Conservation (phyloP, 2,888 invertebrate species). For the Reticulitermes lucifugus region DNA sequence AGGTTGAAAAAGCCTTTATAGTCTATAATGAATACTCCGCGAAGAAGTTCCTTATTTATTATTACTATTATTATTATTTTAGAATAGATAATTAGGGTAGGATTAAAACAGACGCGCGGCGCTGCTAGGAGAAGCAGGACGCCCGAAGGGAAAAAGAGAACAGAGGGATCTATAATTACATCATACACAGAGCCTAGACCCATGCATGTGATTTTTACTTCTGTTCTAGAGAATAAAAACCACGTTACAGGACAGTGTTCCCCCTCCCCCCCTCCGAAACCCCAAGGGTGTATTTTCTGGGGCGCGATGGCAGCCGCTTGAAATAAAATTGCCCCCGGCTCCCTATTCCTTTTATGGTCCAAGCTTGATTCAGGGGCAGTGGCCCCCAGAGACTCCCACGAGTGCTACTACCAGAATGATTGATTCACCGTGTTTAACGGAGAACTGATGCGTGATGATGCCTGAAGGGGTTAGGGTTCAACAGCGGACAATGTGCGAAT, state of each 20-base stretch:
- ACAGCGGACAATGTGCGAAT: neutral
- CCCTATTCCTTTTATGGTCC: slow-evolving; percentile 11
- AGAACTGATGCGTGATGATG: neutral
- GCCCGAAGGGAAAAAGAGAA: neutral
- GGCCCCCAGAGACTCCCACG: neutral
- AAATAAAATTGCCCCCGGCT: neutral
- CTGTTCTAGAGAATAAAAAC: neutral
- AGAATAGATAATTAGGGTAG: neutral
- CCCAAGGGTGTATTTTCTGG: slow-evolving; percentile 20
- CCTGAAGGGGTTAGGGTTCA: neutral
- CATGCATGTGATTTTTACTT: neutral
- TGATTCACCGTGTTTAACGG: slow-evolving; percentile 7
- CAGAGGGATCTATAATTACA: slow-evolving; percentile 2
- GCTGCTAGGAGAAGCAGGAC: neutral
- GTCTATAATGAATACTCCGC: neutral
- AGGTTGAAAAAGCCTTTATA: slow-evolving; percentile 10
- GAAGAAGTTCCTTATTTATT: neutral
- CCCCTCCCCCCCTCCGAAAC: neutral
- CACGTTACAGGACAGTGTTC: neutral
- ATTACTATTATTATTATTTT: no score
- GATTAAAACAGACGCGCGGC: neutral
- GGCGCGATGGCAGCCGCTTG: neutral
- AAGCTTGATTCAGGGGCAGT: slow-evolving; percentile 3
- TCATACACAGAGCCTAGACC: neutral
- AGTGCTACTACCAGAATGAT: neutral